Evolutionary conservation across 2,888 invertebrate species (phyloP).

Genomic region (Lagria hirta): DNA sequence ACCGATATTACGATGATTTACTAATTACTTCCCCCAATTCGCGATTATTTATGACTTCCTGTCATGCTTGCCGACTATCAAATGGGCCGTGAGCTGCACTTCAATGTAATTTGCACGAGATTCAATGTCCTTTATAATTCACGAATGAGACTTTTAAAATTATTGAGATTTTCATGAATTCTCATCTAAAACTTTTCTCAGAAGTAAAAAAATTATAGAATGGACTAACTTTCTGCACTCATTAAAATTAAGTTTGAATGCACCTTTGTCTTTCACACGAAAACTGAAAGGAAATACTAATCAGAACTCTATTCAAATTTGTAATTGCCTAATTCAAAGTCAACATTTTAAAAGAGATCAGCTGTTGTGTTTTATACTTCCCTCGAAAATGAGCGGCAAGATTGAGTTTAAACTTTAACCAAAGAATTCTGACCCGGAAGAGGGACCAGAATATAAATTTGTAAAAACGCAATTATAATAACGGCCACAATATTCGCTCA

Average conservation of each 20-base stretch:
- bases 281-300: conserved; percentile 17
- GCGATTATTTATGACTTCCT: conserved; percentile 42
- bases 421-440: no score
- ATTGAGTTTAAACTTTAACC: conserved; percentile 10
- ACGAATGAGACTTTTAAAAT: no score
- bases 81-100: conserved; percentile 22
- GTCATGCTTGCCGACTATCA: conserved; percentile 39
- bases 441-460: no score
- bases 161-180: no score
- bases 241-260: no score
- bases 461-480: no score
- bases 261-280: conserved; percentile 5
- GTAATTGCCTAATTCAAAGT: conserved; percentile 23
- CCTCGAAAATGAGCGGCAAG: conserved; percentile 13
- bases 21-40: conserved; percentile 46
- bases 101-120: conserved; percentile 11
- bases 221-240: no score
- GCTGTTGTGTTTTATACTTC: conserved; percentile 30
- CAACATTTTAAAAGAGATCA: conserved; percentile 27
- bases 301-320: conserved; percentile 19
- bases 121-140: conserved; percentile 5
- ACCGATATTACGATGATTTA: conserved; percentile 46
- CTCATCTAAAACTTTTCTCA: no score
- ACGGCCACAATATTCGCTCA: no score
- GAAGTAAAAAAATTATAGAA: no score